Percentiles rank a stretch among this genome's conserved stretches.
Conservation (phyloP, 2,888 invertebrate genomes). For the Autographa pulchrina region DNA sequence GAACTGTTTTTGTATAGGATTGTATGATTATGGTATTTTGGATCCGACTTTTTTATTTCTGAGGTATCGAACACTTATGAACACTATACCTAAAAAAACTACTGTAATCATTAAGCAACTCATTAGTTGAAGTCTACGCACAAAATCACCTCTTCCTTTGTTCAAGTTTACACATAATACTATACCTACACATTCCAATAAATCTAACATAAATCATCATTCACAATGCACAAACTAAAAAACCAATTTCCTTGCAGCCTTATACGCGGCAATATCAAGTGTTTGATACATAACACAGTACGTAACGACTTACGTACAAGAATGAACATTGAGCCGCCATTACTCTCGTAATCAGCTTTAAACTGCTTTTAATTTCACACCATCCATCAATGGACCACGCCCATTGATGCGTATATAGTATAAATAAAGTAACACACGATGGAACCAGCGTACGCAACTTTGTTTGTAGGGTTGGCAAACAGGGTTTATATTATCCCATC, state of each 20-base stretch:
- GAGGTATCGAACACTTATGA: too few relatives aligned
- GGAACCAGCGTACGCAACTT: conserved; percentile 26
- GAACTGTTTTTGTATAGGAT: not conserved
- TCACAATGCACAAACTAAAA: not conserved
- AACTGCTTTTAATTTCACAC: conserved; percentile 61
- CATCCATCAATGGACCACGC: conserved; percentile 58
- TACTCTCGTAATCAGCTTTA: conserved; percentile 48
- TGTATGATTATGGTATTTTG: not conserved
- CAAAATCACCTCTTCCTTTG: too few relatives aligned
- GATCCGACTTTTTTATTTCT: too few relatives aligned
- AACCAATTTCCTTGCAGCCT: conserved; percentile 25
- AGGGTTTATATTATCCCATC: not conserved
- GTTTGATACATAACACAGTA: conserved; percentile 40
- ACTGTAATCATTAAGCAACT: too few relatives aligned
- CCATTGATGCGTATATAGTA: conserved; percentile 50
- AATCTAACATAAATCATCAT: conserved; percentile 2
- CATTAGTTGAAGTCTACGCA: too few relatives aligned
- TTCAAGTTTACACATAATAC: not conserved
- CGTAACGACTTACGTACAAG: conserved; percentile 44
- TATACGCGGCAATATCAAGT: conserved; percentile 28
- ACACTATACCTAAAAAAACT: too few relatives aligned
- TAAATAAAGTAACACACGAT: conserved; percentile 46
- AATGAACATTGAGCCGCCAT: conserved; percentile 16
- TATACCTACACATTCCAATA: not conserved
- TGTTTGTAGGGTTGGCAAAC: conserved; percentile 45